Evolutionary conservation across 23 tunicate genomes (phyloP).

Genomic region (Trididemnum nubilum): DNA sequence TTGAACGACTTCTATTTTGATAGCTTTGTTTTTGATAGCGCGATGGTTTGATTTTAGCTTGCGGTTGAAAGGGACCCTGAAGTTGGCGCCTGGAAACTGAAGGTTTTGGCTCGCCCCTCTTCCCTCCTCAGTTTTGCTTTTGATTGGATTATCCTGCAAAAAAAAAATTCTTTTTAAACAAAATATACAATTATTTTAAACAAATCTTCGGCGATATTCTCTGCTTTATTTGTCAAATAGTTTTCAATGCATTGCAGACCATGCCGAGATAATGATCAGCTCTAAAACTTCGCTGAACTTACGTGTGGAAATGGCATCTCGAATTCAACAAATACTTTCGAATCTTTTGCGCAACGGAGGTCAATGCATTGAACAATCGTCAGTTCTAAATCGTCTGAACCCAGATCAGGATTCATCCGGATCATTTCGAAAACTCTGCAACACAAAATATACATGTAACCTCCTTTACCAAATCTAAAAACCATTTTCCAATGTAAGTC

Average conservation of each 20-base stretch:
- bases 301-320: conserved; percentile 97
- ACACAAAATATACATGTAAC: too few relatives aligned
- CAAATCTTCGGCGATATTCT: too few relatives aligned
- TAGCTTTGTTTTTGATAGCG: conserved; percentile 72
- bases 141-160: conserved; percentile 72
- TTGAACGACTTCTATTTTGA: conserved; percentile 65
- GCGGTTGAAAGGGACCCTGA: conserved; percentile 77
- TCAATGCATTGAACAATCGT: conserved; percentile 72
- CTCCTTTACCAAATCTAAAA: too few relatives aligned
- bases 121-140: conserved; percentile 78
- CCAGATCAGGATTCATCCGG: conserved; percentile 65
- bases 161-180: background rate
- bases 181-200: background rate
- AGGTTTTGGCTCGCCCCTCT: conserved; percentile 9
- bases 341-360: conserved; percentile 50
- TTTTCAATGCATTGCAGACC: too few relatives aligned
- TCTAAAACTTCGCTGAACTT: too few relatives aligned
- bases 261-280: too few relatives aligned
- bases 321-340: conserved; percentile 69
- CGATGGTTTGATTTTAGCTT: conserved; percentile 66
- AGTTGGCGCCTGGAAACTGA: conserved; percentile 39
- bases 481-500: too few relatives aligned
- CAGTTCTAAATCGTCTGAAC: conserved; percentile 72
- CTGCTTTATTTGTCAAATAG: too few relatives aligned
- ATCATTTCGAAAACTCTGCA: conserved; percentile 60